phyloP scores from a whole-genome alignment of 53 echinoderm and acorn worm species.

The Temnopleurus reevesii region DNA sequence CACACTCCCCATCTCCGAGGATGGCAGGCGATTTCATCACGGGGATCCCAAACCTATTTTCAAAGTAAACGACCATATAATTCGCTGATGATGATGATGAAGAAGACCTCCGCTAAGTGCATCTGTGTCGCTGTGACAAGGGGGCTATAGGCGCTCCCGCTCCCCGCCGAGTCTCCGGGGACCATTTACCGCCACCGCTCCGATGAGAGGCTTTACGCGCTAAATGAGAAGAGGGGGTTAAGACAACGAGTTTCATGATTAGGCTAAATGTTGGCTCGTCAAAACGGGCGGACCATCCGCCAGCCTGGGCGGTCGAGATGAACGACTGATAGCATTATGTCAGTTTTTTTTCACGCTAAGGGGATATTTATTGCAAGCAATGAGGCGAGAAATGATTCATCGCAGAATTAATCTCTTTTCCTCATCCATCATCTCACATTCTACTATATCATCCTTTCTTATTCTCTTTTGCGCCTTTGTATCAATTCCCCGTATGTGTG shows the following conservation, averaged over 20 bases:
- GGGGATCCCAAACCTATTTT: conserved; percentile 59
- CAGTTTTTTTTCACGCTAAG: conserved; percentile 3
- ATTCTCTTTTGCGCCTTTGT: too few relatives aligned
- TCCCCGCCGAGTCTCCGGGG: conserved; percentile 43
- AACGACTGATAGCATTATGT: conserved; percentile 14
- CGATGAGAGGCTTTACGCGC: conserved; percentile 43
- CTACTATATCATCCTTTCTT: too few relatives aligned
- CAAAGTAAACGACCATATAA: conserved; percentile 62
- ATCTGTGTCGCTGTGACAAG: conserved; percentile 42
- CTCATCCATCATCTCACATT: too few relatives aligned
- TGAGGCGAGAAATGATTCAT: background rate
- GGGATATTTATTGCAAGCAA: background rate
- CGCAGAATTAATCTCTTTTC: background rate
- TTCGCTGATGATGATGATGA: conserved; percentile 38
- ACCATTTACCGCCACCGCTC: conserved; percentile 37
- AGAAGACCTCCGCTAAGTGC: conserved; percentile 45
- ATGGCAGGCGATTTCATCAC: conserved; percentile 54
- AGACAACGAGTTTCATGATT: conserved; percentile 36
- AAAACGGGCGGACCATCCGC: conserved; percentile 1
- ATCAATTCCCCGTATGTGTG: too few relatives aligned
- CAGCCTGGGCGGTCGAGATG: background rate
- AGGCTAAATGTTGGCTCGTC: conserved; percentile 7
- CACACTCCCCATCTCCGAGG: background rate
- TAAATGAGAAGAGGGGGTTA: conserved; percentile 20
- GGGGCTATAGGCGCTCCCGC: conserved; percentile 36